Conservation (phyloP, 2,888 invertebrate species). For the Pheosia gnoma region DNA sequence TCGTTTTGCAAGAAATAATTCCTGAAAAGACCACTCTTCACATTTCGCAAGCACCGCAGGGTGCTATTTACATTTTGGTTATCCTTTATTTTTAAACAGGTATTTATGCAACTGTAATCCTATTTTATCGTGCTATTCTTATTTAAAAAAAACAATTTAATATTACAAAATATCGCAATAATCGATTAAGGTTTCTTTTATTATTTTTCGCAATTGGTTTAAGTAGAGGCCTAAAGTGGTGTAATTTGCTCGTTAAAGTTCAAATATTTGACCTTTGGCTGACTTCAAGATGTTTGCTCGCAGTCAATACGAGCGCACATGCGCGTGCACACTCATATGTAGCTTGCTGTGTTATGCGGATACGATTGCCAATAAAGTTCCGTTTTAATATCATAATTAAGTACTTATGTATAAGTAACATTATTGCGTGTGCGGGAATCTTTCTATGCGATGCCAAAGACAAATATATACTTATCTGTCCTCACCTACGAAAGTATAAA, state of each 20-base stretch:
- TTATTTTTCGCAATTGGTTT: constrained; percentile 9
- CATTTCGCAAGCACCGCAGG: too few species aligned
- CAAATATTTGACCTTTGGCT: constrained; percentile 30
- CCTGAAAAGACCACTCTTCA: too few species aligned
- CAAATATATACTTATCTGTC: too few species aligned
- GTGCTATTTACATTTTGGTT: too few species aligned
- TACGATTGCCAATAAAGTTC: neutral
- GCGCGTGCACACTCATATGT: neutral
- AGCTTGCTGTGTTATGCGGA: neutral
- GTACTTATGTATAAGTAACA: neutral
- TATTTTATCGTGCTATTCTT: neutral
- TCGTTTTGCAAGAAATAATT: too few species aligned
- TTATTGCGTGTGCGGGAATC: too few species aligned
- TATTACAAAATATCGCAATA: neutral
- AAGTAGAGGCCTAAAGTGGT: constrained; percentile 13
- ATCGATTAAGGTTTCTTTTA: constrained; percentile 8
- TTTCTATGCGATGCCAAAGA: too few species aligned
- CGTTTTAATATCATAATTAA: neutral
- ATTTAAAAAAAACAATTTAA: neutral
- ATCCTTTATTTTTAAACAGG: too few species aligned
- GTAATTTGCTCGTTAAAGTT: constrained; percentile 34
- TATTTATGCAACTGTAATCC: too few species aligned
- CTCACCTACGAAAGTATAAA: too few species aligned
- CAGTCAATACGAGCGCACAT: neutral
- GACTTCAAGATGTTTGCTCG: neutral